Evolutionary conservation across 1,140 invertebrate genomes (phyloP), one percentile per base, ranked within the genome.

Genomic region (Platyura marginata): DNA sequence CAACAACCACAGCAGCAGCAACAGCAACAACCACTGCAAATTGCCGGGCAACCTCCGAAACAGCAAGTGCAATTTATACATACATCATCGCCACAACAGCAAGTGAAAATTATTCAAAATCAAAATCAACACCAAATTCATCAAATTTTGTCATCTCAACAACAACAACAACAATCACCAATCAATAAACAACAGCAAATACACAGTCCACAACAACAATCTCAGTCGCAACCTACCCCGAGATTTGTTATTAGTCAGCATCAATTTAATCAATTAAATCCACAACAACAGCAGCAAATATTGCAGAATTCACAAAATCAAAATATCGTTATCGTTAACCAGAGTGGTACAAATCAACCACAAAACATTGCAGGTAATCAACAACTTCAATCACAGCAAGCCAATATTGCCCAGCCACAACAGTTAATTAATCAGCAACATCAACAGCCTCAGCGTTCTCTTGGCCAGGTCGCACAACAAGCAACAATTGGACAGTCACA

Each of bases 241-340:
- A 6, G 25, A 15, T 57, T 56, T 23, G 56, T 29, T 52, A 70
- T 55, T 10, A 60, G 58, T 42, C 65, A 69, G 5, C 69, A 70
- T 43, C 69, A 72, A 47, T 70, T 71, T 35, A 63, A 69, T 25
- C 65, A 70, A 45, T 57, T 69, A 3, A 70, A 65, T 18, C 61
- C 56, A 16, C 69, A 69, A 41, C 59, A 70, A 39, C 70, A 70
- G 40, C 70, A 70, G 40, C 70, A 72, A 46, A 53, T 64, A 39
- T 48, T 64, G 10, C 57, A 60, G 43, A 59, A 57, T 49, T 56
- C 59, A 20, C 55, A 58, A 36, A 59, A 53, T 43, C 51, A 52
- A 40, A 61, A 57, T 45, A 52, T 61, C 16, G 55, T 57, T 10
- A 56, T 60, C 39, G 53, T 60, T 2, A 60, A 60, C 44, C 58